A percentile compares a stretch with the other conserved stretches of the same genome.
These are phyloP conservation scores for Oenanthe melanoleuca DNA, from an alignment of 2,113 vertebrate species.

Conservation along the genomic window DNA sequence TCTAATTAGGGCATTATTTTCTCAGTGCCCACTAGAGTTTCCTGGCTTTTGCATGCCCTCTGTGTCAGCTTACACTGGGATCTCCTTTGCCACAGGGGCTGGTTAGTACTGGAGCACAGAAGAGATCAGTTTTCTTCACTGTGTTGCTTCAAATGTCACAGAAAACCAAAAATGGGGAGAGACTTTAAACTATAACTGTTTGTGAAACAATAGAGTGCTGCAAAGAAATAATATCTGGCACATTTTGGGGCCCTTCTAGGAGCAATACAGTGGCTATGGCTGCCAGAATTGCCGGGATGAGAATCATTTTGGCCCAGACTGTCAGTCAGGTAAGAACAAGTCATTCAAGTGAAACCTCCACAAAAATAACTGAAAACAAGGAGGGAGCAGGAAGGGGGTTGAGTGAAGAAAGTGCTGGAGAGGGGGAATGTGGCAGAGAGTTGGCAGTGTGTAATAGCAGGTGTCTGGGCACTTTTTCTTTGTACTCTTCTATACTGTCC, in stretches of 20 bases:
- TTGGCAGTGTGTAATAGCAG: background rate
- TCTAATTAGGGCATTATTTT: background rate
- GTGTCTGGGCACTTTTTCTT: background rate
- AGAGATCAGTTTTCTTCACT: background rate
- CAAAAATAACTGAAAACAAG: background rate
- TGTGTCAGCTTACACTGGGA: background rate
- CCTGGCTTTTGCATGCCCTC: background rate
- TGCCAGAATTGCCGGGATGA: constrained; percentile 86
- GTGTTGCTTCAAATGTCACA: background rate
- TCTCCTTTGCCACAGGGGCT: background rate
- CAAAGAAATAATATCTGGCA: background rate
- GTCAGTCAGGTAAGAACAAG: constrained; percentile 80
- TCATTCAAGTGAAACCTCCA: background rate
- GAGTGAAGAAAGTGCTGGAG: background rate
- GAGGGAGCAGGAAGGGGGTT: background rate
- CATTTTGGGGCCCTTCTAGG: constrained; percentile 69
- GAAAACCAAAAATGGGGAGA: background rate
- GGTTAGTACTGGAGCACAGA: background rate
- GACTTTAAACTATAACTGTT: background rate
- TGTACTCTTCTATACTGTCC: background rate
- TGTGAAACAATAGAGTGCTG: background rate
- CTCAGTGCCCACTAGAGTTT: background rate
- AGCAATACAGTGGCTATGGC: constrained; percentile 83
- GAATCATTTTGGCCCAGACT: constrained; percentile 80
- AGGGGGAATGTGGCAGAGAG: background rate